phyloP scores from a whole-genome alignment of 2,113 vertebrate species.

The Clarias macrocephalus region DNA sequence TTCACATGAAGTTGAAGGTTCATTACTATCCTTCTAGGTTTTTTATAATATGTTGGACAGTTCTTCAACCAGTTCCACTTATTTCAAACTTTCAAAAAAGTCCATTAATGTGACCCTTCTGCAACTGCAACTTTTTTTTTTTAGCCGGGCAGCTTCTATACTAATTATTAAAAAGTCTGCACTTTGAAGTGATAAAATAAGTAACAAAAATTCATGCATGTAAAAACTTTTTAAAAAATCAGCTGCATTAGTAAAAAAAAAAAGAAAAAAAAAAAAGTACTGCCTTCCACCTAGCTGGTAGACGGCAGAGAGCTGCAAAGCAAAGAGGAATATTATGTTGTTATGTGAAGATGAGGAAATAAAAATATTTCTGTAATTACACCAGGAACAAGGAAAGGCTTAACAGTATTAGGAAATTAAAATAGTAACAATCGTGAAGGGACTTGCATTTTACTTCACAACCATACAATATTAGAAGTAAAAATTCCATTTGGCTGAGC shows the following conservation, averaged over 20 bases:
- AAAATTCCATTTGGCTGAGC: neutral
- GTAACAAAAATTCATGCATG: neutral
- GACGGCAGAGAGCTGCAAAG: neutral
- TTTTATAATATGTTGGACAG: too few species aligned
- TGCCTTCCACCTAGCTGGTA: neutral
- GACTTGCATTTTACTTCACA: neutral
- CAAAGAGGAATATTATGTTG: neutral
- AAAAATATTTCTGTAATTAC: neutral
- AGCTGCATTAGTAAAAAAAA: neutral
- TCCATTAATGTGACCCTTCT: too few species aligned
- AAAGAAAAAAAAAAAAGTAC: neutral
- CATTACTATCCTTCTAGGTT: too few species aligned
- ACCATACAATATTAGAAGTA: neutral
- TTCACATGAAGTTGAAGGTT: too few species aligned
- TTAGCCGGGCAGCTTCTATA: neutral
- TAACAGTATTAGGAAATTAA: neutral
- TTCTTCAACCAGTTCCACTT: too few species aligned
- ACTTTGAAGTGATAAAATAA: neutral
- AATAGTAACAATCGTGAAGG: slow-evolving; percentile 4
- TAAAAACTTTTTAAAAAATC: neutral
- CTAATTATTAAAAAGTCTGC: neutral
- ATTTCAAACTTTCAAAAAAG: too few species aligned
- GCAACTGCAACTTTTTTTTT: too few species aligned
- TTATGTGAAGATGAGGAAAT: neutral
- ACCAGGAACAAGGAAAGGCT: neutral